Evolutionary conservation across 2,113 vertebrate species (phyloP), one percentile per base, ranked within the genome.

Genomic region (Stegastes partitus): DNA sequence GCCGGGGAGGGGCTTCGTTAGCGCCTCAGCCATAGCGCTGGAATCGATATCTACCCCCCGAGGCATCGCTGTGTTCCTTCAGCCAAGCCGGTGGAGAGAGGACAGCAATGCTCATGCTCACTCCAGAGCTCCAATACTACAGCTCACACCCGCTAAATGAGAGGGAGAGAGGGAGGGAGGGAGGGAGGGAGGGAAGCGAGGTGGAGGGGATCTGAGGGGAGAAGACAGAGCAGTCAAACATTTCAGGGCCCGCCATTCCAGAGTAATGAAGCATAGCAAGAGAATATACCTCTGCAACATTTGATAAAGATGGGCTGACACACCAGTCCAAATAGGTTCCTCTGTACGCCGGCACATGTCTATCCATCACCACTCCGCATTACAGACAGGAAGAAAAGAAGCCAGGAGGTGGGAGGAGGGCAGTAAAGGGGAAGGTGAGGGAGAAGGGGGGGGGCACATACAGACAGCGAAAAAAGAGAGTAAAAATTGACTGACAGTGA

Each of bases 261-360:
- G 94, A 96, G 96, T 98, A 98, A 99, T 99, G 97, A 97, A 97
- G 97, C 97, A 96, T 98, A 96, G 96, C 96, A 94, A 95, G 95
- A 96, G 96, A 98, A 97, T 97, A 98, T 97, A 99, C 97, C 97
- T 97, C 96, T 95, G 96, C 96, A 96, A 96, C 96, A 97, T 97
- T 97, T 98, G 97, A 99, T 98, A 98, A 98, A 99, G 97, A 98
- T 96, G 96, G 96, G 96, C 97, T 99, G 96, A 98, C 97, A 98
- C 94, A 94, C 95, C 95, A 97, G 96, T 97, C 96, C 97, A 98
- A 97, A 98, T 97, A 97, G 97, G 96, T 95, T 97, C 96, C 95
- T 97, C 96, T 97, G 96, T 97, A 95, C 94, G 95, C 93, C 93
- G 93, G 96, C 96, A 96, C 94, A 93, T 95, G 95, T 97, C 96